Conservation (phyloP, 2,797 vertebrate species). For the Myotis pilosus region DNA sequence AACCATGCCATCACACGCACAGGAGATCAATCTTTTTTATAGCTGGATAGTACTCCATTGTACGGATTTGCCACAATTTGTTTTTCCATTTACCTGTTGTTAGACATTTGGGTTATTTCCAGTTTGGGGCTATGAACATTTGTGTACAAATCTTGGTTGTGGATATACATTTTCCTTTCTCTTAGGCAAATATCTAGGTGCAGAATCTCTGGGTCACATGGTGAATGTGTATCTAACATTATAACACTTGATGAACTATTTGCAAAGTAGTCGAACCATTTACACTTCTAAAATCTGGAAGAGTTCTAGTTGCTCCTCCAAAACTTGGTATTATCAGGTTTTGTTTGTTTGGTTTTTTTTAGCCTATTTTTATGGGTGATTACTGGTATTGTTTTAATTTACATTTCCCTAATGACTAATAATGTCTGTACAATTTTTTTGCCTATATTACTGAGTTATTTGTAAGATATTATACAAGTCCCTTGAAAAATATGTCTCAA, state of each 20-base stretch:
- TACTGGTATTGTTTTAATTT: neutral
- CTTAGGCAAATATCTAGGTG: neutral
- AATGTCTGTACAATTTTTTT: slow-evolving; percentile 24
- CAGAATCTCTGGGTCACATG: neutral
- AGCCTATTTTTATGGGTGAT: neutral
- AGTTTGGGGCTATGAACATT: neutral
- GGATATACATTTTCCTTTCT: neutral
- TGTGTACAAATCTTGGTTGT: neutral
- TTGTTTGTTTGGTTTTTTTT: neutral
- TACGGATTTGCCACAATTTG: neutral
- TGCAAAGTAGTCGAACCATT: neutral
- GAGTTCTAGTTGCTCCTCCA: neutral
- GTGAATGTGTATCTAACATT: neutral
- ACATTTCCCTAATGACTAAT: slow-evolving; percentile 2
- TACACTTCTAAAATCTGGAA: neutral
- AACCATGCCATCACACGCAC: neutral
- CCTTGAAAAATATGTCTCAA: neutral
- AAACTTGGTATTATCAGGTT: neutral
- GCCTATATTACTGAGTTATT: neutral
- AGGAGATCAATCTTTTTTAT: neutral
- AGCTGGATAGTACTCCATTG: neutral
- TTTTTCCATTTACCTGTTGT: neutral
- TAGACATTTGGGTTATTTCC: neutral
- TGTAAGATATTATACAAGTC: neutral
- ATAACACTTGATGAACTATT: neutral